phyloP scores from a whole-genome alignment of 1,140 invertebrate species.

The Bombus balteatus region DNA sequence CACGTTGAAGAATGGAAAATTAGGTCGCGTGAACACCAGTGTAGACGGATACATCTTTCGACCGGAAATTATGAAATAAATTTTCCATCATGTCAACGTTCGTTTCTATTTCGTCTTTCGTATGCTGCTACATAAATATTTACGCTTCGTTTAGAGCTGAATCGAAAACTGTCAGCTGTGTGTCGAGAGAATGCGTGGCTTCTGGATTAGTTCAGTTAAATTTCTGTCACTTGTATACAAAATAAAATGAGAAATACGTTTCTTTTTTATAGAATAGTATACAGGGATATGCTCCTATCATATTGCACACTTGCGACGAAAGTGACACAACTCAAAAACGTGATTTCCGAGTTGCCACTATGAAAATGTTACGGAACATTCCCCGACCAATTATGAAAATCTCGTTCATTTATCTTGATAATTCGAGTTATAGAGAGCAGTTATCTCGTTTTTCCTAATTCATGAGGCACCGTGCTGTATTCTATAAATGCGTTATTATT shows the following conservation, averaged over 20 bases:
- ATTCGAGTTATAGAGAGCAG: too few relatives aligned
- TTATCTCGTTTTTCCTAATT: too few relatives aligned
- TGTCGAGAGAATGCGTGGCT: neutral
- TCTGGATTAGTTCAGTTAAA: neutral
- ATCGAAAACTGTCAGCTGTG: neutral
- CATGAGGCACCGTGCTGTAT: too few relatives aligned
- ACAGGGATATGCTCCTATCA: too few relatives aligned
- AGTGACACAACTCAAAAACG: too few relatives aligned
- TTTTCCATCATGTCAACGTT: conserved; percentile 26
- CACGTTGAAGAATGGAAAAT: conserved; percentile 36
- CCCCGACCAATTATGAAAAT: too few relatives aligned
- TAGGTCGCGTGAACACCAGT: conserved; percentile 32
- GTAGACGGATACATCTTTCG: conserved; percentile 30
- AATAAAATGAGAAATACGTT: neutral
- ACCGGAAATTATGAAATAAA: conserved; percentile 59
- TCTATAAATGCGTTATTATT: too few relatives aligned
- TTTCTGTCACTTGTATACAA: neutral
- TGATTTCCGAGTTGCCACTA: too few relatives aligned
- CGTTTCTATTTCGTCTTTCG: neutral
- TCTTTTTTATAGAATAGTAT: neutral
- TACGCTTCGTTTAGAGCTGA: neutral
- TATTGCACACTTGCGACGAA: too few relatives aligned
- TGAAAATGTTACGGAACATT: too few relatives aligned
- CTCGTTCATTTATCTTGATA: too few relatives aligned
- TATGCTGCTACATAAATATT: neutral